A percentile compares a stretch with the other conserved stretches of the same genome.
These are phyloP conservation scores for Cataglyphis albicans DNA, from an alignment of 2,888 invertebrate species.

Conservation along the genomic window DNA sequence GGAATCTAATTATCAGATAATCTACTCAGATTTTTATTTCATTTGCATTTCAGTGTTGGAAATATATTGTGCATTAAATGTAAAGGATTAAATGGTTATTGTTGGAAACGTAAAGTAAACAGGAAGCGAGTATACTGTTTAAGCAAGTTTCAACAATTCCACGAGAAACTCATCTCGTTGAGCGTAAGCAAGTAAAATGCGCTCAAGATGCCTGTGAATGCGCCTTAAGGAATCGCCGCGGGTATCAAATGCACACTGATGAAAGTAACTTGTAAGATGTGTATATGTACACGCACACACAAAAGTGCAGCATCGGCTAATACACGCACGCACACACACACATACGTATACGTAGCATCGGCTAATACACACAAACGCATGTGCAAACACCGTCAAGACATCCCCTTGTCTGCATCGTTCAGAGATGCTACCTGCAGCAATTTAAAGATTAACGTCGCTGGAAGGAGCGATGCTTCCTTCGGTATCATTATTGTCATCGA, in stretches of 20 bases:
- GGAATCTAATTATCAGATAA: background rate
- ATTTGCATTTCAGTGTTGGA: background rate
- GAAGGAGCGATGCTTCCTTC: conserved; percentile 15
- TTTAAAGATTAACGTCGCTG: conserved; percentile 63
- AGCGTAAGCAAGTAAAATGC: conserved; percentile 64
- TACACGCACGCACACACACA: background rate
- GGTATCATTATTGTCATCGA: conserved; percentile 37
- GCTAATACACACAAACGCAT: too few species aligned
- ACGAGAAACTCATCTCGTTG: conserved; percentile 39
- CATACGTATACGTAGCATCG: background rate
- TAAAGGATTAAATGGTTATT: background rate
- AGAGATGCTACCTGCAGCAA: conserved; percentile 64
- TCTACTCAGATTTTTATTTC: background rate
- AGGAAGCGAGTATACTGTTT: conserved; percentile 67
- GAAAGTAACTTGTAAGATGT: conserved; percentile 18
- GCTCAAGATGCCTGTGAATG: conserved; percentile 60
- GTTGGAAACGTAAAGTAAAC: conserved; percentile 54
- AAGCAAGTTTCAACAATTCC: conserved; percentile 63
- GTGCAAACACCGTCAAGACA: conserved; percentile 4
- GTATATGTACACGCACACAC: background rate
- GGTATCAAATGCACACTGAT: conserved; percentile 59
- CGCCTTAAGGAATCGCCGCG: conserved; percentile 65
- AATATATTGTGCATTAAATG: conserved; percentile 17
- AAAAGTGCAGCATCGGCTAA: background rate
- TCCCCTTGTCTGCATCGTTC: conserved; percentile 44